Conservation (phyloP, 2,113 vertebrate species). For the Erythrolamprus reginae region DNA sequence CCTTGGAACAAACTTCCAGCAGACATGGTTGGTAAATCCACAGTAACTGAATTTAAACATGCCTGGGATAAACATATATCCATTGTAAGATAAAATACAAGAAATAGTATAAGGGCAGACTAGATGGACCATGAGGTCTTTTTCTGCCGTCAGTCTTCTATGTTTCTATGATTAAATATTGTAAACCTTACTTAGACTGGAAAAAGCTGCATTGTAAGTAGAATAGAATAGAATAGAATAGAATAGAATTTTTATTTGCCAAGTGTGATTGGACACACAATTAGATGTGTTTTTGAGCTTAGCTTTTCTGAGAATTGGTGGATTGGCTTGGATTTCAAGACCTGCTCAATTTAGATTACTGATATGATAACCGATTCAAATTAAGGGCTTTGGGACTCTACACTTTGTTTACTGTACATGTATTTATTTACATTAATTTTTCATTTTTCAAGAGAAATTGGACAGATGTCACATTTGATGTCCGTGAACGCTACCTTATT, state of each 20-base stretch:
- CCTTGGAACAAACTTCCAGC: no score
- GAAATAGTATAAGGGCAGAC: no score
- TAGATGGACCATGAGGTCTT: no score
- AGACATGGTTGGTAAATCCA: no score
- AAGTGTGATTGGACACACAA: no score
- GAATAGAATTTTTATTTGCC: no score
- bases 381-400: neutral
- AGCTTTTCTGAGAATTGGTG: accelerated
- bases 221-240: no score
- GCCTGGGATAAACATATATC: no score
- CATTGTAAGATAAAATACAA: no score
- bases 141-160: no score
- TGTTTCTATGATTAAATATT: neutral
- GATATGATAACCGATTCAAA: neutral
- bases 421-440: neutral
- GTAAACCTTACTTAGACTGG: neutral
- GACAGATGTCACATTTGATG: neutral
- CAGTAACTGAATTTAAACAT: no score
- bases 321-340: neutral
- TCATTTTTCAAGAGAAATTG: neutral
- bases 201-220: neutral
- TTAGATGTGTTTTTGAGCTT: neutral
- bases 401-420: neutral
- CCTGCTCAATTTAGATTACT: neutral
- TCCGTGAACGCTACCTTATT: neutral